These are phyloP conservation scores for Lepisosteus osseus DNA, from an alignment of 2,113 vertebrate genomes.

Conservation along the genomic window DNA sequence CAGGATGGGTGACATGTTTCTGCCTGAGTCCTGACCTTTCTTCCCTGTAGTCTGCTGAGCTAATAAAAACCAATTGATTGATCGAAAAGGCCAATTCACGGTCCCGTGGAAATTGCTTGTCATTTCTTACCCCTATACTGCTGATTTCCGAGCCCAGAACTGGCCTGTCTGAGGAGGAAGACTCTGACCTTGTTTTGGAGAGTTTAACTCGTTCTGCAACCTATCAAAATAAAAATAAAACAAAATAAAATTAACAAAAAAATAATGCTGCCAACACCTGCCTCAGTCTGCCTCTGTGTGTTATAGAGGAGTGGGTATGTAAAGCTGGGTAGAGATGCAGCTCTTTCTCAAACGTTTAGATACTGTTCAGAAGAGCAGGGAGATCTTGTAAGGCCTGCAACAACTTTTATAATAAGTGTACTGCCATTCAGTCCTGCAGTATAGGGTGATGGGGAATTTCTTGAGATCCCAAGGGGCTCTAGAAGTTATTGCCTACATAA, in stretches of 20 bases:
- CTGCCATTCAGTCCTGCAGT: conserved; percentile 15
- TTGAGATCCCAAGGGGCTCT: background rate
- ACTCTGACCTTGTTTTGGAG: conserved; percentile 84
- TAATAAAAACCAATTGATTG: conserved; percentile 4
- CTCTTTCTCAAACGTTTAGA: too few relatives aligned
- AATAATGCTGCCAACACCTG: too few relatives aligned
- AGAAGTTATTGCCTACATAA: background rate
- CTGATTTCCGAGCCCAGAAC: conserved; percentile 85
- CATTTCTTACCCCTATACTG: conserved; percentile 78
- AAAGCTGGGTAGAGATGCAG: too few relatives aligned
- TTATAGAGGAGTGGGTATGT: too few relatives aligned
- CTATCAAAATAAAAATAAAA: conserved; percentile 51
- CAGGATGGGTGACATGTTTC: background rate
- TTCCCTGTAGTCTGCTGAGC: too few relatives aligned
- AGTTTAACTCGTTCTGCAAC: conserved; percentile 85
- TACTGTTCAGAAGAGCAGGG: too few relatives aligned
- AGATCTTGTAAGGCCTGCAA: too few relatives aligned
- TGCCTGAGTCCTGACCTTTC: background rate
- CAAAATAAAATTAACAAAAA: too few relatives aligned
- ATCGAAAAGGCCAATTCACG: background rate
- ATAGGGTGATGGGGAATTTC: conserved; percentile 15
- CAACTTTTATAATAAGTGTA: background rate
- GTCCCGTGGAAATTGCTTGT: background rate
- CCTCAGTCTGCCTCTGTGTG: too few relatives aligned
- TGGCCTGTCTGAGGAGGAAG: conserved; percentile 78